Evolutionary conservation across 1,140 invertebrate genomes (phyloP).

Genomic region (Pissodes strobi): DNA sequence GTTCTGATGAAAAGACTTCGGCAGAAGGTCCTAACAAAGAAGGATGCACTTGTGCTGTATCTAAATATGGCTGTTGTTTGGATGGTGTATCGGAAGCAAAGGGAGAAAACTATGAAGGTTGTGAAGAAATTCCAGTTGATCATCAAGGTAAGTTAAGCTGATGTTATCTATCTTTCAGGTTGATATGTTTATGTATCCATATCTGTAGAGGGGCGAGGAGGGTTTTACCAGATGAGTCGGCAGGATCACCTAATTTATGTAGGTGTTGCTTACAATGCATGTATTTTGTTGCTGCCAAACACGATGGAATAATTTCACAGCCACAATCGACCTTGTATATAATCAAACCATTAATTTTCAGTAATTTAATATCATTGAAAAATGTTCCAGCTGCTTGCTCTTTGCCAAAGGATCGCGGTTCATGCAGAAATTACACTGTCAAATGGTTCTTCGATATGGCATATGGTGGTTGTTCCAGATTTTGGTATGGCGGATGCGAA

Average conservation of each 20-base stretch:
- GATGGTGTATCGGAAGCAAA: slow-evolving; percentile 79
- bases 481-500: slow-evolving; percentile 94
- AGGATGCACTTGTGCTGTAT: slow-evolving; percentile 79
- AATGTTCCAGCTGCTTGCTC: slow-evolving; percentile 69
- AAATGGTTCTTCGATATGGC: slow-evolving; percentile 88
- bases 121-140: slow-evolving; percentile 64
- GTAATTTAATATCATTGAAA: no score
- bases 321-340: no score
- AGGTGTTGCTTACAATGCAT: no score
- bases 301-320: no score
- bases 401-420: slow-evolving; percentile 74
- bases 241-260: no score
- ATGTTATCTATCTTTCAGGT: background rate
- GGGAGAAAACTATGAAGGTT: slow-evolving; percentile 83
- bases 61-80: slow-evolving; percentile 83
- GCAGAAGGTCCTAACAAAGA: slow-evolving; percentile 70
- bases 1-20: slow-evolving; percentile 78
- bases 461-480: slow-evolving; percentile 87
- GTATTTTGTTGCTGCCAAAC: no score
- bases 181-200: slow-evolving; percentile 1
- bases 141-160: slow-evolving; percentile 38
- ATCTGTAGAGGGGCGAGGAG: no score
- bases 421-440: slow-evolving; percentile 82
- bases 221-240: no score
- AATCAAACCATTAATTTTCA: no score